These are phyloP conservation scores for Sarcophaga variegata DNA, from an alignment of 2,888 invertebrate genomes.

Conservation along the genomic window DNA sequence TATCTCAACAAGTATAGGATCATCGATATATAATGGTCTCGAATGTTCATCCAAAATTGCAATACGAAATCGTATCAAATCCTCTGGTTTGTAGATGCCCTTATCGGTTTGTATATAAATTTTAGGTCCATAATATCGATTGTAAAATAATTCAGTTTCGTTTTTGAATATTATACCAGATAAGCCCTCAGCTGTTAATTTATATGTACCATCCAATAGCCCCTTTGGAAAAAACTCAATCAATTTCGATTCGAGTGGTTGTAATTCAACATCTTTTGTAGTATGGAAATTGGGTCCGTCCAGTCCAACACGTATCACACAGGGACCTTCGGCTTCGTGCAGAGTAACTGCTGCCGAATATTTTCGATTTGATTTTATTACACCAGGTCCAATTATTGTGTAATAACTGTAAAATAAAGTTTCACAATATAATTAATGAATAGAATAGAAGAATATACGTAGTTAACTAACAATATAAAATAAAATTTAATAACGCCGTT, in stretches of 20 bases:
- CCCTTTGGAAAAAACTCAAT: neutral
- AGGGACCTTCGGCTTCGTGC: slow-evolving; percentile 18
- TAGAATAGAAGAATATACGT: neutral
- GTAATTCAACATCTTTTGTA: neutral
- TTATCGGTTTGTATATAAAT: slow-evolving; percentile 86
- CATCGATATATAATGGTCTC: slow-evolving; percentile 75
- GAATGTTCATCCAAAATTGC: slow-evolving; percentile 88
- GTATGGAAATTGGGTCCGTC: slow-evolving; percentile 5
- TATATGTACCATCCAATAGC: slow-evolving; percentile 73
- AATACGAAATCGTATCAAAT: slow-evolving; percentile 88
- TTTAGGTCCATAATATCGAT: slow-evolving; percentile 85
- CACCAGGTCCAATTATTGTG: slow-evolving; percentile 18
- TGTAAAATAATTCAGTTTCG: slow-evolving; percentile 86
- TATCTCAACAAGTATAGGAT: too few species aligned
- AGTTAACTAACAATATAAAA: neutral
- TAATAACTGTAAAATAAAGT: slow-evolving; percentile 15
- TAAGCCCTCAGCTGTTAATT: slow-evolving; percentile 83
- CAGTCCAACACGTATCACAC: neutral
- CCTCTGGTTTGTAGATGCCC: slow-evolving; percentile 90
- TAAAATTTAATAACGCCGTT: too few species aligned
- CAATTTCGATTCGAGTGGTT: neutral
- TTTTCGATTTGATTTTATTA: slow-evolving; percentile 24
- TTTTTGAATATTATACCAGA: slow-evolving; percentile 89
- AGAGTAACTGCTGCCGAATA: slow-evolving; percentile 3
- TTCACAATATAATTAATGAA: neutral